Conservation (phyloP, 2,797 vertebrate species). For the Bufotes viridis region DNA sequence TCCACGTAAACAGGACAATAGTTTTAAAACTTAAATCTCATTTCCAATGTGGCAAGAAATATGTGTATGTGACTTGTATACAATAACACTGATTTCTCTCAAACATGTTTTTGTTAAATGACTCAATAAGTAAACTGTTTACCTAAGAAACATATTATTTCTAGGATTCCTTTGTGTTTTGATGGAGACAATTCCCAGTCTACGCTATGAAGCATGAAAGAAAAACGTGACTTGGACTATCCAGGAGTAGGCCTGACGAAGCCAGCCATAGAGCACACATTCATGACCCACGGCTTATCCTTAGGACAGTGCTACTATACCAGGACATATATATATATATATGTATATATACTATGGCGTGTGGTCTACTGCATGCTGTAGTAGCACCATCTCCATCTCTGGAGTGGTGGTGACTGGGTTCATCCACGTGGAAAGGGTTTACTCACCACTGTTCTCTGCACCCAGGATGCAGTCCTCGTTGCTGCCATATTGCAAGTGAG, state of each 20-base stretch:
- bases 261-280: neutral
- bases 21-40: slow-evolving; percentile 16
- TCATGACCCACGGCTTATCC: neutral
- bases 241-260: neutral
- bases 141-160: slow-evolving; percentile 32
- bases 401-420: too few species aligned
- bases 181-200: neutral
- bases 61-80: slow-evolving; percentile 30
- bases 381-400: too few species aligned
- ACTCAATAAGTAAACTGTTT: slow-evolving; percentile 43
- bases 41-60: slow-evolving; percentile 27
- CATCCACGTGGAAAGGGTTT: too few species aligned
- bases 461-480: too few species aligned
- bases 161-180: neutral
- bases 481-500: too few species aligned
- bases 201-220: neutral
- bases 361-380: too few species aligned
- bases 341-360: too few species aligned
- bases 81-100: neutral
- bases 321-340: too few species aligned
- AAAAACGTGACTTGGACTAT: neutral
- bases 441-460: too few species aligned
- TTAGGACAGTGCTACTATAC: neutral
- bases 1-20: slow-evolving; percentile 32
- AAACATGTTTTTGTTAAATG: slow-evolving; percentile 34